phyloP scores from a whole-genome alignment of 2,113 vertebrate species.

The Cnemophilus loriae region DNA sequence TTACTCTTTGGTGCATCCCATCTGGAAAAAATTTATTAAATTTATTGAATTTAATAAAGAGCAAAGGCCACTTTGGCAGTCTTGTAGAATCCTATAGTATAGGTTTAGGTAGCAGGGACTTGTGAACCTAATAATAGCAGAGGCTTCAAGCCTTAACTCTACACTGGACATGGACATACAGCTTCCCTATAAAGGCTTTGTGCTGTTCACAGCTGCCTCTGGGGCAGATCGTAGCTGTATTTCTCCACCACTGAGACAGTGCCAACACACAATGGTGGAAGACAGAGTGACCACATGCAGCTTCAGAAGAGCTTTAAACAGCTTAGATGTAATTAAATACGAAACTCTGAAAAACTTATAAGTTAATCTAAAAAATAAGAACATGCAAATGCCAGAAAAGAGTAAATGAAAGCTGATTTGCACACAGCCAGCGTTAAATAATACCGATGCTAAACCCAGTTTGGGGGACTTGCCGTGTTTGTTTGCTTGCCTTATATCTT shows the following conservation, averaged over 20 bases:
- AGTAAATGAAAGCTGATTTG: not conserved
- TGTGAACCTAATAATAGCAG: not conserved
- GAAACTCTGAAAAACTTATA: not conserved
- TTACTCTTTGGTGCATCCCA: not conserved
- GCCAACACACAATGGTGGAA: not conserved
- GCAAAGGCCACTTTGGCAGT: not conserved
- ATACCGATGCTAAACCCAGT: not conserved
- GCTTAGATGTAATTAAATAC: not conserved
- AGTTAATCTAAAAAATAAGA: not conserved
- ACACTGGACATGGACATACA: not conserved
- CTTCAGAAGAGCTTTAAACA: not conserved
- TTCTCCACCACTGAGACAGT: not conserved
- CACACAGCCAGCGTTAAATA: not conserved
- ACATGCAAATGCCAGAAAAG: not conserved
- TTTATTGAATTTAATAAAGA: not conserved
- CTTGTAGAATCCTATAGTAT: not conserved
- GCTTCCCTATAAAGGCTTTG: not conserved
- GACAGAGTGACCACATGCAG: fast-evolving
- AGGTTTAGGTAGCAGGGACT: not conserved
- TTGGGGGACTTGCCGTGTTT: not conserved
- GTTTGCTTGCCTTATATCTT: conserved; percentile 7
- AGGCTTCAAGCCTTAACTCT: not conserved
- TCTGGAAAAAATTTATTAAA: not conserved
- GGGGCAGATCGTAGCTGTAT: not conserved
- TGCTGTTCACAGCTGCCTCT: not conserved